phyloP scores from a whole-genome alignment of 2,797 vertebrate species.

The Iguana delicatissima region DNA sequence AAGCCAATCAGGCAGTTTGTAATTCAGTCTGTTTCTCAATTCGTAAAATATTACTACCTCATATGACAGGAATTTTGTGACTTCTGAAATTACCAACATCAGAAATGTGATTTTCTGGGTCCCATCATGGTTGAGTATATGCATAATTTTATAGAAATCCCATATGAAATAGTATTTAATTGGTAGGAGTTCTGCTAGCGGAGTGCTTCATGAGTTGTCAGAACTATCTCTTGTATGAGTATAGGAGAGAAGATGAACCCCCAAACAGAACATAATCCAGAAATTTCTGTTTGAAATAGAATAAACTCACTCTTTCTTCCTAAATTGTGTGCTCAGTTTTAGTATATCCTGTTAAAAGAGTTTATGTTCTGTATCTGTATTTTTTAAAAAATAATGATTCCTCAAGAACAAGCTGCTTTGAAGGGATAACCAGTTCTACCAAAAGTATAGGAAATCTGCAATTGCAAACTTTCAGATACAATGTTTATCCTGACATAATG shows the following conservation, averaged over 20 bases:
- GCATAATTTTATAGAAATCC: not conserved
- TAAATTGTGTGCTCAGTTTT: not conserved
- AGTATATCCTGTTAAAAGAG: not conserved
- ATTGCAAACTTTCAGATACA: not conserved
- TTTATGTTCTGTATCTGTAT: not conserved
- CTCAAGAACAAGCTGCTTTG: not conserved
- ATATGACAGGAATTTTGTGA: not conserved
- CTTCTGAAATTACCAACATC: not conserved
- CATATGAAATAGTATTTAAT: not conserved
- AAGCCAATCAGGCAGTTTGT: not conserved
- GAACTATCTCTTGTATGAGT: not conserved
- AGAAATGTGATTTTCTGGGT: not conserved
- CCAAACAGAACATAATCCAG: no score
- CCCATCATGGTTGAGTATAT: not conserved
- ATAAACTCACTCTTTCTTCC: not conserved
- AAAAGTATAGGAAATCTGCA: not conserved
- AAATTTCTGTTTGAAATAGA: not conserved
- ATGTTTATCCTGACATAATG: not conserved
- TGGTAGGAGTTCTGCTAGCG: not conserved
- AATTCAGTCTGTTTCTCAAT: not conserved
- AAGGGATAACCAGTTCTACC: no score
- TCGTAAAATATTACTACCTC: not conserved
- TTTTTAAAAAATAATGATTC: not conserved
- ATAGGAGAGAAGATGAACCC: not conserved
- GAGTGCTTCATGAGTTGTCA: not conserved